Evolutionary conservation across 1,140 invertebrate genomes (phyloP).

Genomic region (Papilio glaucus): DNA sequence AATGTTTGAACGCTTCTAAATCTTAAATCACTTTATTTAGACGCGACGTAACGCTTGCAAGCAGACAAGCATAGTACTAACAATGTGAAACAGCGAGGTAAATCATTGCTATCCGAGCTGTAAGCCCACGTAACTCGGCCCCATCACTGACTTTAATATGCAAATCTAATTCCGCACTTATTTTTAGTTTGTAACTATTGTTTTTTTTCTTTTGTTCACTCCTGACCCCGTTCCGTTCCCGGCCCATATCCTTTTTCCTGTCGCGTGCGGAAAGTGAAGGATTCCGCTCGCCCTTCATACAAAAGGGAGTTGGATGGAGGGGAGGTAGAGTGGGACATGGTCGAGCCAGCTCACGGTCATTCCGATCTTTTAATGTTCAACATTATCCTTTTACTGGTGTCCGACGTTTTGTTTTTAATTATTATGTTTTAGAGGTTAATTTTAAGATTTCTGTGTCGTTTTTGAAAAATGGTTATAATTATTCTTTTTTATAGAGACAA

Average conservation of each 20-base stretch:
- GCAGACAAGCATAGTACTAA: slow-evolving; percentile 7
- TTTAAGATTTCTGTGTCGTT: neutral
- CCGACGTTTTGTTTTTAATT: slow-evolving; percentile 59
- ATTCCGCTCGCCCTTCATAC: slow-evolving; percentile 56
- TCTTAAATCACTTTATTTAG: neutral
- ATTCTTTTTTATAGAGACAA: no score
- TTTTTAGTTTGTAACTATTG: slow-evolving; percentile 62
- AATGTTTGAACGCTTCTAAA: slow-evolving; percentile 1
- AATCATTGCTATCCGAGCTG: slow-evolving; percentile 21
- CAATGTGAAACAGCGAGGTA: slow-evolving; percentile 15
- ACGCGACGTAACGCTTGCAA: slow-evolving; percentile 24
- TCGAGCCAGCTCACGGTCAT: slow-evolving; percentile 64
- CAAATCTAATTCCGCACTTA: slow-evolving; percentile 65
- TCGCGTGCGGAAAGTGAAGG: slow-evolving; percentile 66
- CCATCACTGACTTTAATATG: slow-evolving; percentile 40
- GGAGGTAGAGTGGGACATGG: slow-evolving; percentile 52
- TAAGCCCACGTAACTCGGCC: slow-evolving; percentile 35
- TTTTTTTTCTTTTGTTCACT: slow-evolving; percentile 62
- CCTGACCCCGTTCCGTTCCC: slow-evolving; percentile 52
- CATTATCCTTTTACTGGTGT: slow-evolving; percentile 56
- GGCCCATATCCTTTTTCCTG: slow-evolving; percentile 48
- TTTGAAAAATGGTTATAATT: neutral
- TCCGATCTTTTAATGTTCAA: slow-evolving; percentile 59
- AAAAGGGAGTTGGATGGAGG: slow-evolving; percentile 60
- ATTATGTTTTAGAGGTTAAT: neutral